Percentiles rank a stretch among this genome's conserved stretches.
Evolutionary conservation across 2,888 invertebrate species (phyloP).

Genomic region (Xiphydria camelus): DNA sequence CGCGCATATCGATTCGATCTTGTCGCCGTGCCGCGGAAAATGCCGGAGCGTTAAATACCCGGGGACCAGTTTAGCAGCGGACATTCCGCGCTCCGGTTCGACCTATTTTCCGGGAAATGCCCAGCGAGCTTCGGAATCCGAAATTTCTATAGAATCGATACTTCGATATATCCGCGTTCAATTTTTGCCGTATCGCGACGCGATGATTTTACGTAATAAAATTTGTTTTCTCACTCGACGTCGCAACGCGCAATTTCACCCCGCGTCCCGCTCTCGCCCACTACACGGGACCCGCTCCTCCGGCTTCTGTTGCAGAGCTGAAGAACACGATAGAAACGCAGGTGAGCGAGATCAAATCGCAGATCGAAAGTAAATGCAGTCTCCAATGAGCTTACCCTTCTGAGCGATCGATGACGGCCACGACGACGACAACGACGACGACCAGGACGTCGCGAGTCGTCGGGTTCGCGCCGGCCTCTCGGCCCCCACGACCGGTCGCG

Average conservation of each 20-base stretch:
- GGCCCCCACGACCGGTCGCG: conserved; percentile 28
- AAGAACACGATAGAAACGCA: conserved; percentile 97
- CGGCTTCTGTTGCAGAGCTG: conserved; percentile 75
- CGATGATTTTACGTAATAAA: conserved; percentile 25
- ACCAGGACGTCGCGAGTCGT: conserved; percentile 34
- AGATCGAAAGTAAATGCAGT: conserved; percentile 95
- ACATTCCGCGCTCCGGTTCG: no score
- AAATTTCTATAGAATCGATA: no score
- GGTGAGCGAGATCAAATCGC: conserved; percentile 94
- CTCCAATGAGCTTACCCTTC: conserved; percentile 77
- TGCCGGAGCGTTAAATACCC: no score
- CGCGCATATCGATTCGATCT: conserved; percentile 24
- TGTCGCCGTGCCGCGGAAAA: no score
- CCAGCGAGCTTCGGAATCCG: no score
- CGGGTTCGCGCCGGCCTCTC: conserved; percentile 39
- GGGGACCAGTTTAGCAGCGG: no score
- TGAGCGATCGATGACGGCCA: conserved; percentile 39
- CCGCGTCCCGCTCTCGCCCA: background rate
- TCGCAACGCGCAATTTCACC: background rate
- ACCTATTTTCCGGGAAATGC: no score
- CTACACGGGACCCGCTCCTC: conserved; percentile 14
- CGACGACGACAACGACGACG: no score
- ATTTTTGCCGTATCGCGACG: conserved; percentile 29
- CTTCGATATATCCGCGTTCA: no score
- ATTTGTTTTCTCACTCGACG: conserved; percentile 24